Base-by-base conservation (phyloP, 2,797 vertebrate species). In the Sebastolobus alascanus region DNA sequence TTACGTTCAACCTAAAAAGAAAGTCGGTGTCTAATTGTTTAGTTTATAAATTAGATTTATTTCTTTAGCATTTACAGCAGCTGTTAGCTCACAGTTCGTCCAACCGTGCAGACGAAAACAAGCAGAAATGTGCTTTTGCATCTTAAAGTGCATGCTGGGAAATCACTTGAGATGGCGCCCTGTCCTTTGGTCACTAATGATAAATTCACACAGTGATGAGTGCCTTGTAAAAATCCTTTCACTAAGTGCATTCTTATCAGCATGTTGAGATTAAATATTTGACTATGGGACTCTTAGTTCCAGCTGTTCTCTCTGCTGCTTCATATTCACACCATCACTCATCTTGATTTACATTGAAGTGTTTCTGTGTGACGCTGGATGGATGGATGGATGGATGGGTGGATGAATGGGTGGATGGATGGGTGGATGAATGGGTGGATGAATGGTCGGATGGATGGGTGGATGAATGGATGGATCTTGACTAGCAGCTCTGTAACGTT, bases 281-380 rank as follows among this genome's bases (percentile, higher is more conserved):
- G 5, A 77, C 64, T 16, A 9, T 25, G 20, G 29, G 8, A 43
- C 69, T 85, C 73, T 67, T 73, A 60, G 69, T 13, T 79, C 43
- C 70, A 80, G 63, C 65, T 82, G 37, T n/a, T 73, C 59, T 27
- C 9, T 16, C 29, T 38, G 69, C 78, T 66, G 73, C 61, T 82
- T 81, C 22, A 35, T 56, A 76, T 70, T 82, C 79, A 60, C 64
- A 31, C 4, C 1, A 25, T 61, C 16, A 13, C 70, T 73, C 69
- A 10, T 71, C 31, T 58, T 43, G 4, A 59, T 82, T 79, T 43
- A n/a, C 46, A 55, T 64, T 77, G 27, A 59, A 38, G 54, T 52
- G 27, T 12, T 54, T 54, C 52, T 1, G n/a, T 54, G 52, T 54
- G 52, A 12, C 0, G n/a, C 29, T 59, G 40, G 67, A 11, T 46